Percentiles rank a stretch among this genome's conserved stretches.
phyloP scores from a whole-genome alignment of 1,140 invertebrate species.

The Pachypeltis micranthus region DNA sequence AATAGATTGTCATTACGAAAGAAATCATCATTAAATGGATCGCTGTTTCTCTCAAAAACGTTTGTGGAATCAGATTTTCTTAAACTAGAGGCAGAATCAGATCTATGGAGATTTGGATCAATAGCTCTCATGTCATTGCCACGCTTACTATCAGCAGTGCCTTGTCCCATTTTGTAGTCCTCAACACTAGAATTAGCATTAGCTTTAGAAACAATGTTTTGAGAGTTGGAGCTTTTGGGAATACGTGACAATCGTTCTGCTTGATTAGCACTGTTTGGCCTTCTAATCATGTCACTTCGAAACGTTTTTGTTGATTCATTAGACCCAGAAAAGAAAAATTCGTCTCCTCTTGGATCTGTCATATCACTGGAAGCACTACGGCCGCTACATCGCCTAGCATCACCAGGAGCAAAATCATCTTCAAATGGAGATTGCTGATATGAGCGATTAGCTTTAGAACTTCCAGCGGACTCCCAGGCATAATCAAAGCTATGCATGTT shows the following conservation, averaged over 20 bases:
- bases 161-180: conserved; percentile 14
- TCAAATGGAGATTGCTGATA: conserved; percentile 51
- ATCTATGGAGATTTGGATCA: conserved; percentile 32
- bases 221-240: not conserved
- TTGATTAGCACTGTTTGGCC: conserved; percentile 16
- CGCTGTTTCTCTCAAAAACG: conserved; percentile 65
- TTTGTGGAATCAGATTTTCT: conserved; percentile 74
- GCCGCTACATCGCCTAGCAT: conserved; percentile 29
- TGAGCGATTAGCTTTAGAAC: conserved; percentile 8
- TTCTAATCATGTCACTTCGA: not conserved
- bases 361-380: conserved; percentile 32
- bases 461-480: conserved; percentile 1
- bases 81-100: conserved; percentile 33
- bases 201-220: conserved; percentile 12
- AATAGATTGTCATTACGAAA: conserved; percentile 43
- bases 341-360: conserved; percentile 29
- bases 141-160: conserved; percentile 12
- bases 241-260: conserved; percentile 1
- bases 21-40: conserved; percentile 78
- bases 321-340: conserved; percentile 18
- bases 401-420: conserved; percentile 53
- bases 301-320: not conserved
- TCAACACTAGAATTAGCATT: conserved; percentile 18
- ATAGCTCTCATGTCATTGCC: conserved; percentile 4
- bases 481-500: not conserved